Evolutionary conservation across 2,797 vertebrate genomes (phyloP).

Genomic region (Cossypha polioptera): DNA sequence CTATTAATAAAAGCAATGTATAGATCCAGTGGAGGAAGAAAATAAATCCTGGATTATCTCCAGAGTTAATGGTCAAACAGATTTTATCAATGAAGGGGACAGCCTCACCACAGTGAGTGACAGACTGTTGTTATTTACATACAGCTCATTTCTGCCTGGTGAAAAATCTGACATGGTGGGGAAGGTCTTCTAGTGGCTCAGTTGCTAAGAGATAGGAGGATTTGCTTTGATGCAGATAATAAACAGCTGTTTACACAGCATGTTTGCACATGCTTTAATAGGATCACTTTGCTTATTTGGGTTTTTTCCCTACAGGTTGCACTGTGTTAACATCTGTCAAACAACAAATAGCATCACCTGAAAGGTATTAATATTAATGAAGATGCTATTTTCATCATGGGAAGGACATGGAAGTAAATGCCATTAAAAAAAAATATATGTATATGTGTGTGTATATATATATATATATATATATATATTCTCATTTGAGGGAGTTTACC

Average conservation of each 20-base stretch:
- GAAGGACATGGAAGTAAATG: background rate
- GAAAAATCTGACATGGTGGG: background rate
- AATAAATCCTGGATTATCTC: background rate
- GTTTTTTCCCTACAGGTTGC: background rate
- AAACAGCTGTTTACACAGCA: constrained; percentile 48
- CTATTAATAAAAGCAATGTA: background rate
- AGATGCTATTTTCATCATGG: background rate
- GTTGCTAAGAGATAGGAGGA: background rate
- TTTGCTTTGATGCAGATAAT: constrained; percentile 30
- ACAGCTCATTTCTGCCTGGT: background rate
- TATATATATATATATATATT: background rate
- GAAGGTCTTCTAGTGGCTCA: background rate
- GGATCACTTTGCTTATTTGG: constrained; percentile 2
- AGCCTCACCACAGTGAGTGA: background rate
- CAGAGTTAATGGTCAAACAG: background rate
- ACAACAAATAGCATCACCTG: background rate
- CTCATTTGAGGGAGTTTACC: background rate
- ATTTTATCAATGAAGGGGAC: background rate
- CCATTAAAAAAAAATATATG: background rate
- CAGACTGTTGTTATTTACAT: background rate
- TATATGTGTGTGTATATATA: background rate
- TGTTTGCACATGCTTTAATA: constrained; percentile 9
- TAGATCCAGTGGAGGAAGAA: background rate
- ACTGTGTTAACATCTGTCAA: constrained; percentile 23
- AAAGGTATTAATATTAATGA: constrained; percentile 9